These are phyloP conservation scores for Agrochola macilenta DNA, from an alignment of 2,888 invertebrate genomes.

Conservation along the genomic window DNA sequence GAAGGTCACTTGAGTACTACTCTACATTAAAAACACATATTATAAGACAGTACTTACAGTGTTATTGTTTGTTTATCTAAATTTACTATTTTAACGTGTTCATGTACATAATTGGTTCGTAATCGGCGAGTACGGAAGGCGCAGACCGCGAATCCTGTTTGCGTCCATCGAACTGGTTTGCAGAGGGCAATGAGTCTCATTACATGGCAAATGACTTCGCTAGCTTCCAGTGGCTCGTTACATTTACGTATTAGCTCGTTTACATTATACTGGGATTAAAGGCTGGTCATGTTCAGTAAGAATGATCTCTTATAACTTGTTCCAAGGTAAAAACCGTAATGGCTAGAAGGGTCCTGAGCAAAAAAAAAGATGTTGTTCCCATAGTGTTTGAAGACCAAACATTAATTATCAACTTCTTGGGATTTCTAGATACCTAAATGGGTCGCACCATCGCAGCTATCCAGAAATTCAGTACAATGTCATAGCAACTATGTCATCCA, in stretches of 20 bases:
- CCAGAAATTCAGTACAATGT: conserved; percentile 21
- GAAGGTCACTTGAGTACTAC: conserved; percentile 68
- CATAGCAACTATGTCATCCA: conserved; percentile 25
- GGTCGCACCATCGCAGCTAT: background rate
- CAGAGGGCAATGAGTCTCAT: conserved; percentile 76
- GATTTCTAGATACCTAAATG: background rate
- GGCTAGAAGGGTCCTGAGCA: background rate
- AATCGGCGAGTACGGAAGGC: conserved; percentile 78
- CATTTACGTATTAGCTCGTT: conserved; percentile 61
- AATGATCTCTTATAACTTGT: conserved; percentile 30
- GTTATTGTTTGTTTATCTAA: conserved; percentile 39
- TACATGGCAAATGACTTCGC: conserved; percentile 73
- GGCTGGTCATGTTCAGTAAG: conserved; percentile 13
- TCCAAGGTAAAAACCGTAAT: conserved; percentile 10
- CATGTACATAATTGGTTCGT: conserved; percentile 75
- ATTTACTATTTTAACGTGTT: conserved; percentile 51
- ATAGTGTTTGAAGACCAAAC: background rate
- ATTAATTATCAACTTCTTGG: background rate
- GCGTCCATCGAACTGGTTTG: conserved; percentile 79
- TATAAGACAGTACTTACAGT: conserved; percentile 6
- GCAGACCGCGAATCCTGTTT: conserved; percentile 83
- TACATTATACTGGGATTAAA: conserved; percentile 55
- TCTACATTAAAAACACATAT: conserved; percentile 42
- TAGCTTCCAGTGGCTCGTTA: conserved; percentile 65
- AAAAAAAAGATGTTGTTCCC: background rate